Conservation (phyloP, 2,888 invertebrate species). For the Teinopalpus imperialis region DNA sequence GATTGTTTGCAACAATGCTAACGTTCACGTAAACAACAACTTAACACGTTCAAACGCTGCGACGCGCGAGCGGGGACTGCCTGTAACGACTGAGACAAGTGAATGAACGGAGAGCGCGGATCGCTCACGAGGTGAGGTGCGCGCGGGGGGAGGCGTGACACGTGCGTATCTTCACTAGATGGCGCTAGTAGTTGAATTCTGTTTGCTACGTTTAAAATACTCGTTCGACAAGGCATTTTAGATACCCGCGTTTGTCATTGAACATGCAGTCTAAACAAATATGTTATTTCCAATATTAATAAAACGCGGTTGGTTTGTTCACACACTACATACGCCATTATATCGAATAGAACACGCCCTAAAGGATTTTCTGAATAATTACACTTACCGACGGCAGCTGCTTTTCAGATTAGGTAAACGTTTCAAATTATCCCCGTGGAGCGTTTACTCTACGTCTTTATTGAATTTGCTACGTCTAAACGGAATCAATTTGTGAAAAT, state of each 20-base stretch:
- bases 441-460: constrained; percentile 62
- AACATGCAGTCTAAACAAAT: background rate
- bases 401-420: constrained; percentile 68
- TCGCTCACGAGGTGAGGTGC: constrained; percentile 36
- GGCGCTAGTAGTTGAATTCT: constrained; percentile 43
- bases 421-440: constrained; percentile 68
- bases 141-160: constrained; percentile 33
- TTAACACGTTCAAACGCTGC: constrained; percentile 37
- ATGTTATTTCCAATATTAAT: background rate
- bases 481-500: constrained; percentile 73
- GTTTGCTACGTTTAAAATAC: background rate
- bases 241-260: background rate
- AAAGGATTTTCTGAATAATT: constrained; percentile 31
- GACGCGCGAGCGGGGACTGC: constrained; percentile 65
- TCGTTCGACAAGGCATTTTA: background rate
- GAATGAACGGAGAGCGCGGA: constrained; percentile 52
- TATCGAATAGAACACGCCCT: background rate
- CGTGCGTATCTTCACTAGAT: constrained; percentile 48
- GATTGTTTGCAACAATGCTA: constrained; percentile 72
- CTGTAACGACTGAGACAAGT: constrained; percentile 41
- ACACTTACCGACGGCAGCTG: constrained; percentile 43
- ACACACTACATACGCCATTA: constrained; percentile 1
- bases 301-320: background rate
- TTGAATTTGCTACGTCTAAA: constrained; percentile 57
- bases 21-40: constrained; percentile 44